These are phyloP conservation scores for Todiramphus saurophagus DNA, from an alignment of 2,113 vertebrate species.

Conservation along the genomic window DNA sequence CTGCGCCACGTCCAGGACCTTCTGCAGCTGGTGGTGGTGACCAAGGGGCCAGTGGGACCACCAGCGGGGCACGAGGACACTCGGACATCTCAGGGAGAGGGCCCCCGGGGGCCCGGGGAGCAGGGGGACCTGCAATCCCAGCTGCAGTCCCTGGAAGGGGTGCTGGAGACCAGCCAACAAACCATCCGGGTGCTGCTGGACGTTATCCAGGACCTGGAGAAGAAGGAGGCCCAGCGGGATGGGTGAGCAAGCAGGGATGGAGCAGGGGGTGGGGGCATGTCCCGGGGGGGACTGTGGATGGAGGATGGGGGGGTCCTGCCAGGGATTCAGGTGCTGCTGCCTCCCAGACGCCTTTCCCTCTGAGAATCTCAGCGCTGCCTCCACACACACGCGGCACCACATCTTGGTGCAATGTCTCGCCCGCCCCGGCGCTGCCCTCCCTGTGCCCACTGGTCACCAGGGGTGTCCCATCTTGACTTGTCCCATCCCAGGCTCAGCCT, in stretches of 20 bases:
- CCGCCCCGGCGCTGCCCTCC: rapidly evolving
- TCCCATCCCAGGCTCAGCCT: neutral
- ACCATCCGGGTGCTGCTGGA: constrained; percentile 88
- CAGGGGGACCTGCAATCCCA: constrained; percentile 81
- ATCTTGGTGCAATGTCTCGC: rapidly evolving
- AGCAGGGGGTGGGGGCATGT: rapidly evolving
- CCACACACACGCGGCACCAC: rapidly evolving
- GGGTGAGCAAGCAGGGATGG: constrained; percentile 72
- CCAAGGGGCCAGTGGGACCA: constrained; percentile 75
- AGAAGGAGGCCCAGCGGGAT: constrained; percentile 85
- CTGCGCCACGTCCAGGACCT: constrained; percentile 81
- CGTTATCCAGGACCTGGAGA: constrained; percentile 90
- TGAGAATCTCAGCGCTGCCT: neutral
- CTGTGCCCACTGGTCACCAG: too few relatives aligned
- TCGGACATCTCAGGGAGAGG: constrained; percentile 53
- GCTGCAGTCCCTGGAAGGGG: constrained; percentile 86
- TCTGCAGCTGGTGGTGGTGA: constrained; percentile 79
- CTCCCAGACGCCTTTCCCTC: neutral
- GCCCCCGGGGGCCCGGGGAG: neutral
- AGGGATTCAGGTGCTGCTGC: neutral
- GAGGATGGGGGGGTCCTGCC: rapidly evolving
- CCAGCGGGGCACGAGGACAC: constrained; percentile 67
- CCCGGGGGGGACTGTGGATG: neutral
- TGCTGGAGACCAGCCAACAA: constrained; percentile 89
- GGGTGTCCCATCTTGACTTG: neutral